These are phyloP conservation scores for Microhierax caerulescens DNA, from an alignment of 2,797 vertebrate species.

Conservation along the genomic window DNA sequence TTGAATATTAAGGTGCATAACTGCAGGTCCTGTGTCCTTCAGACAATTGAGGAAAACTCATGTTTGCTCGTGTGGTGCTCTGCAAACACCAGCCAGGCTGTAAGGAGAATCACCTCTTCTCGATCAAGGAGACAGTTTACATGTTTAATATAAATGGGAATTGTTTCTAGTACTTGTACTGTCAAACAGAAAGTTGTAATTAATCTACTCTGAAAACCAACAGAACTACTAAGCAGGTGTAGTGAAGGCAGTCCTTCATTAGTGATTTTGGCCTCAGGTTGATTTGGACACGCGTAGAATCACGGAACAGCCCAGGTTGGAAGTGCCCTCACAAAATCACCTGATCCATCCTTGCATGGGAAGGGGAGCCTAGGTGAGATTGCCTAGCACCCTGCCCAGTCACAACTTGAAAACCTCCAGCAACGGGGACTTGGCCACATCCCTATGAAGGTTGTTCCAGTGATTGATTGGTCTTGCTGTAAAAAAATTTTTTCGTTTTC, in stretches of 20 bases:
- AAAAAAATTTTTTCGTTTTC: neutral
- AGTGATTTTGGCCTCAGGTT: neutral
- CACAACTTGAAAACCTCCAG: rapidly evolving
- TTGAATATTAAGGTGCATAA: neutral
- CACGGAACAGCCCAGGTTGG: no score
- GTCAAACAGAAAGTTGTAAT: neutral
- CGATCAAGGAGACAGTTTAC: neutral
- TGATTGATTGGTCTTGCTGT: no score
- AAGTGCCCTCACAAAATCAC: no score
- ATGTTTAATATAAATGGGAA: neutral
- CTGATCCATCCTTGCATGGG: no score
- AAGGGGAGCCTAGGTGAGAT: no score
- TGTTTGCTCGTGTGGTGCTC: neutral
- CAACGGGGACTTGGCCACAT: rapidly evolving
- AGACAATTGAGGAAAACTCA: neutral
- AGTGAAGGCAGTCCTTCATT: neutral
- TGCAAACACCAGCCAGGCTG: neutral
- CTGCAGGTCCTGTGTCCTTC: neutral
- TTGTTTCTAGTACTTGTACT: neutral
- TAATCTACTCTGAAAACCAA: neutral
- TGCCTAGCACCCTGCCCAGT: neutral
- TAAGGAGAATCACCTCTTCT: neutral
- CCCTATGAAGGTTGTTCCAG: neutral
- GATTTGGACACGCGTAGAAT: neutral
- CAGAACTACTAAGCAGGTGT: neutral